phyloP scores from a whole-genome alignment of 2,888 invertebrate genomes.

The Cataglyphis cursor region DNA sequence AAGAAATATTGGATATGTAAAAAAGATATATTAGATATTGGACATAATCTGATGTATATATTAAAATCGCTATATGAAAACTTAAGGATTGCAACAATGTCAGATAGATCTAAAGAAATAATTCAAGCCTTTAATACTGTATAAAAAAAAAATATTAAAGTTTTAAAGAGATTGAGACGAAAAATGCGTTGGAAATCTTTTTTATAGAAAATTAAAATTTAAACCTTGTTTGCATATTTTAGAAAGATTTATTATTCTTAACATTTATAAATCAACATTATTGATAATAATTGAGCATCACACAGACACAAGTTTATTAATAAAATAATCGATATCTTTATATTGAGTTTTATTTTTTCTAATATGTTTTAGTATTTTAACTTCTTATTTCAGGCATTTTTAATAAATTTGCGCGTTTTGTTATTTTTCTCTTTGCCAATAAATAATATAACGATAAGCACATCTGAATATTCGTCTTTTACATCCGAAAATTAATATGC shows the following conservation, averaged over 20 bases:
- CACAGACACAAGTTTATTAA: constrained; percentile 1
- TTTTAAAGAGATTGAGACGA: constrained; percentile 7
- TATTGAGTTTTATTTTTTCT: not conserved
- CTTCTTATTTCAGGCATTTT: not conserved
- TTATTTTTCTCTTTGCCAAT: not conserved
- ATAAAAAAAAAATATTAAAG: constrained; percentile 1
- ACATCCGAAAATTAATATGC: constrained; percentile 3
- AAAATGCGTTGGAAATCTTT: constrained; percentile 49
- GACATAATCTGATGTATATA: not conserved
- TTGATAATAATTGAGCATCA: constrained; percentile 35
- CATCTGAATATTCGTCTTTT: constrained; percentile 11
- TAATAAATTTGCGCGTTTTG: not conserved
- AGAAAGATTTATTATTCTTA: constrained; percentile 9
- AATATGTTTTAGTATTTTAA: not conserved
- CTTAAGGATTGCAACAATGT: constrained; percentile 15
- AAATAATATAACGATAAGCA: not conserved
- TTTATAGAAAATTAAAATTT: constrained; percentile 47
- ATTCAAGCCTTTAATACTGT: constrained; percentile 44
- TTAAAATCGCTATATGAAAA: not conserved
- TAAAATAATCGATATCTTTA: not conserved
- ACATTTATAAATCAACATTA: constrained; percentile 22
- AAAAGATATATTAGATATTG: not conserved
- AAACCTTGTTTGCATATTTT: constrained; percentile 42
- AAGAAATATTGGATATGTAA: too few relatives aligned
- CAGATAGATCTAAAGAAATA: constrained; percentile 5